Evolutionary conservation across 1,140 invertebrate genomes (phyloP).

Genomic region (Copidosoma floridanum): DNA sequence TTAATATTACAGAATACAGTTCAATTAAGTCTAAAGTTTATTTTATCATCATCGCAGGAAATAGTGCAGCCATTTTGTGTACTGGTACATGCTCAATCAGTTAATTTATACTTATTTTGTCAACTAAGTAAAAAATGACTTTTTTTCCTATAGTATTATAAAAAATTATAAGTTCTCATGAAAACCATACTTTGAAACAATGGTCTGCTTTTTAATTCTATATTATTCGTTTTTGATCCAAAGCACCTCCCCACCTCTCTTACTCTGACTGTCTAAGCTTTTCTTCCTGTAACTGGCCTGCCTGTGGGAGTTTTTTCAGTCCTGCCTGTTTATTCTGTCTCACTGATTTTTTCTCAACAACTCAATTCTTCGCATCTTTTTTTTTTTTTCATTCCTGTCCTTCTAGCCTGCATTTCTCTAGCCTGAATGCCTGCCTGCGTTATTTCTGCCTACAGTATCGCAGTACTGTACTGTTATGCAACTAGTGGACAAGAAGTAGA

Average conservation of each 20-base stretch:
- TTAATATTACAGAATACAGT: too few species aligned
- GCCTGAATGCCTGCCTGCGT: constrained; percentile 52
- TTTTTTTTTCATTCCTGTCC: constrained; percentile 9
- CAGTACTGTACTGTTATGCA: constrained; percentile 51
- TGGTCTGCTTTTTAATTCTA: too few species aligned
- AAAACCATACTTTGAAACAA: too few species aligned
- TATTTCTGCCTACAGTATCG: constrained; percentile 50
- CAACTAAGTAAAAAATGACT: too few species aligned
- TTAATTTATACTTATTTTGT: too few species aligned
- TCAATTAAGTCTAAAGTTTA: too few species aligned
- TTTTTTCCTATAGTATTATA: too few species aligned
- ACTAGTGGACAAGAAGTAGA: constrained; percentile 57
- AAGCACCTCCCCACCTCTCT: constrained; percentile 42
- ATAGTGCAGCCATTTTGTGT: too few species aligned
- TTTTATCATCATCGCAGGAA: too few species aligned
- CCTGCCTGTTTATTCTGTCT: constrained; percentile 22
- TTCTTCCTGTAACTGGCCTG: constrained; percentile 49
- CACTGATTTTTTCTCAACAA: constrained; percentile 11
- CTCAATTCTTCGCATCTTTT: constrained; percentile 11
- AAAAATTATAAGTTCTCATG: too few species aligned
- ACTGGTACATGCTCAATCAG: too few species aligned
- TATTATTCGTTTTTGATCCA: too few species aligned
- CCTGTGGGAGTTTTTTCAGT: constrained; percentile 28
- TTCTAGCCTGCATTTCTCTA: constrained; percentile 51
- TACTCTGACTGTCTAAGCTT: constrained; percentile 29